phyloP scores from a whole-genome alignment of 2,113 vertebrate genomes.

The Athene noctua region DNA sequence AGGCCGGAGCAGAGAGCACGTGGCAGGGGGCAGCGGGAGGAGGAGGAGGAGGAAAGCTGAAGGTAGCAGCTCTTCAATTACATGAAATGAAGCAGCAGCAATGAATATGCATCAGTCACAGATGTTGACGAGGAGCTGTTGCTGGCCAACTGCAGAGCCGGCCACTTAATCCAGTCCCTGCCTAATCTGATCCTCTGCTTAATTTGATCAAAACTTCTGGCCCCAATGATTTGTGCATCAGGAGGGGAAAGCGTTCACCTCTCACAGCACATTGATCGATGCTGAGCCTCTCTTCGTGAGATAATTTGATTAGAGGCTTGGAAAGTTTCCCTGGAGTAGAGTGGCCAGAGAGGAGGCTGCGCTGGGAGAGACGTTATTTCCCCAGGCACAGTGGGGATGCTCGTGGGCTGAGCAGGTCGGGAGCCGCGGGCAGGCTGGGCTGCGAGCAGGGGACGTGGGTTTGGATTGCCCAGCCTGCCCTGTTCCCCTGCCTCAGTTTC shows the following conservation, averaged over 20 bases:
- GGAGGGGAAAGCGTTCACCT: slow-evolving; percentile 24
- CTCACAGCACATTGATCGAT: neutral
- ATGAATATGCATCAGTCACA: slow-evolving; percentile 63
- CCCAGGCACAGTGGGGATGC: neutral
- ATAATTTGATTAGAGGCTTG: slow-evolving; percentile 57
- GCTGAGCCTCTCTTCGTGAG: slow-evolving; percentile 38
- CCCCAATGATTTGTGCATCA: slow-evolving; percentile 26
- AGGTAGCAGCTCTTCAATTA: slow-evolving; percentile 19
- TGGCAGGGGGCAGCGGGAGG: neutral
- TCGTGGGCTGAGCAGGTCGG: neutral
- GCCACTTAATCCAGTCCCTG: slow-evolving; percentile 48
- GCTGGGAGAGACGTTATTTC: neutral
- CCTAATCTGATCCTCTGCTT: slow-evolving; percentile 56
- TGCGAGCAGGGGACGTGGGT: rapidly evolving
- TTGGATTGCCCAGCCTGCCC: neutral
- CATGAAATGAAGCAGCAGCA: slow-evolving; percentile 30
- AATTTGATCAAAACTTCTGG: slow-evolving; percentile 59
- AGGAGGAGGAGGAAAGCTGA: neutral
- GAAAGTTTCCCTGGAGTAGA: slow-evolving; percentile 30
- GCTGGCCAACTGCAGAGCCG: slow-evolving; percentile 40
- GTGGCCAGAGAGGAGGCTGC: neutral
- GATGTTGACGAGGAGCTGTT: slow-evolving; percentile 61
- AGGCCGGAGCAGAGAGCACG: neutral
- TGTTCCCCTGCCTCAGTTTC: neutral
- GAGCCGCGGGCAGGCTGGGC: neutral